Percentiles rank a stretch among this genome's conserved stretches.
Evolutionary conservation across 2,113 vertebrate genomes (phyloP).

Genomic region (Psilopogon haemacephalus): DNA sequence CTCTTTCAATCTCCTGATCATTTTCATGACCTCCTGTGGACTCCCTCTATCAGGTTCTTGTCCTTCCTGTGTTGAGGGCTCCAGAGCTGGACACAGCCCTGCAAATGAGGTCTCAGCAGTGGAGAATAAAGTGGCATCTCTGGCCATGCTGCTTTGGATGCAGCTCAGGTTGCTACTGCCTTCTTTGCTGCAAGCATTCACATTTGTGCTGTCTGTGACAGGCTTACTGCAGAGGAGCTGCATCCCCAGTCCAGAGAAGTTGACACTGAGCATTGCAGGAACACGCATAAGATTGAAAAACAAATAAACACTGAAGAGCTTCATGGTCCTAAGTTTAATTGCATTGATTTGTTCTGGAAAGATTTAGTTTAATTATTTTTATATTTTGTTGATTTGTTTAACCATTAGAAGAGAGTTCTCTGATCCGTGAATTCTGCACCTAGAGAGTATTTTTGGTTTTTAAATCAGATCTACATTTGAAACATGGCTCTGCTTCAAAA

Average conservation of each 20-base stretch:
- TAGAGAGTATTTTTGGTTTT: too few species aligned
- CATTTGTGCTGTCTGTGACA: neutral
- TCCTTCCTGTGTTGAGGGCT: too few species aligned
- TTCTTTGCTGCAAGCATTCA: too few species aligned
- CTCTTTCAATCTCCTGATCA: too few species aligned
- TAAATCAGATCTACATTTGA: neutral
- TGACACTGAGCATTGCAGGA: neutral
- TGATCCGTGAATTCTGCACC: neutral
- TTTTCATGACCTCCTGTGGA: too few species aligned
- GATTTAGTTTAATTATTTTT: neutral
- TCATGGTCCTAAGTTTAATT: neutral
- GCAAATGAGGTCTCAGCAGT: too few species aligned
- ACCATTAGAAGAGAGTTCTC: neutral
- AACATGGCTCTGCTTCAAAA: neutral
- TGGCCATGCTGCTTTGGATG: too few species aligned
- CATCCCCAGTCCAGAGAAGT: neutral
- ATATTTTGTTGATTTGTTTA: neutral
- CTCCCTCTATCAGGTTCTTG: too few species aligned
- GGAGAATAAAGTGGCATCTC: too few species aligned
- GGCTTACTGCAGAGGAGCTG: neutral
- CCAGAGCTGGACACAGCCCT: too few species aligned
- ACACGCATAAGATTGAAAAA: neutral
- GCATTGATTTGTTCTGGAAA: neutral
- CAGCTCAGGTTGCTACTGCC: too few species aligned
- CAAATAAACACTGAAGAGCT: neutral